Percentiles rank a stretch among this genome's conserved stretches.
Conservation (phyloP, 1,140 invertebrate genomes). For the Batillaria attramentaria region DNA sequence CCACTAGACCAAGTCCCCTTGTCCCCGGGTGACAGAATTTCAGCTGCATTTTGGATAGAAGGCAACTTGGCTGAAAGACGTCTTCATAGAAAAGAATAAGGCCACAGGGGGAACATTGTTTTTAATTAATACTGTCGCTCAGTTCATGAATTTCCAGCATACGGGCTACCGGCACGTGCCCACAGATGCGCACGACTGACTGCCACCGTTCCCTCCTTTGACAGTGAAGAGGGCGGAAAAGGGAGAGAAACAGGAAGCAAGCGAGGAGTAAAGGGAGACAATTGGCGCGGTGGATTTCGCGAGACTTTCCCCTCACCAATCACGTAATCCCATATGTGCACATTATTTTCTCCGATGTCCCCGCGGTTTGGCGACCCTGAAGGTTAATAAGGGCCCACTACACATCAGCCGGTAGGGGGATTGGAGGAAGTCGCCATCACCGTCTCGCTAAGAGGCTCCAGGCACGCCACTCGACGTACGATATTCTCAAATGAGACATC, state of each 20-base stretch:
- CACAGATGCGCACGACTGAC: constrained; percentile 7
- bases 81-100: no score
- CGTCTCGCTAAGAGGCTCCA: constrained; percentile 9
- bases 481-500: constrained; percentile 32
- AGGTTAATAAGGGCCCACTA: constrained; percentile 26
- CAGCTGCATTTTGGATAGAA: no score
- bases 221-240: constrained; percentile 15
- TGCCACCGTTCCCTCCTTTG: background rate
- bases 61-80: no score
- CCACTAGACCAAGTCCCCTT: no score
- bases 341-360: constrained; percentile 11
- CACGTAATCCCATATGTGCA: constrained; percentile 33
- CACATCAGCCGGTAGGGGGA: background rate
- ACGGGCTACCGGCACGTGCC: constrained; percentile 8
- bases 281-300: background rate
- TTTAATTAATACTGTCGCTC: constrained; percentile 11
- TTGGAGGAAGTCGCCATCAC: background rate
- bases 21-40: no score
- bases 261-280: constrained; percentile 11
- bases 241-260: background rate
- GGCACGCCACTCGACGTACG: constrained; percentile 17
- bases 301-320: background rate
- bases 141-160: constrained; percentile 3
- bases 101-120: no score
- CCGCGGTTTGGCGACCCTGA: constrained; percentile 1